Evolutionary conservation across 2,888 invertebrate species (phyloP), one percentile per base, ranked within the genome.

Genomic region (Cryptophagus acutangulus): DNA sequence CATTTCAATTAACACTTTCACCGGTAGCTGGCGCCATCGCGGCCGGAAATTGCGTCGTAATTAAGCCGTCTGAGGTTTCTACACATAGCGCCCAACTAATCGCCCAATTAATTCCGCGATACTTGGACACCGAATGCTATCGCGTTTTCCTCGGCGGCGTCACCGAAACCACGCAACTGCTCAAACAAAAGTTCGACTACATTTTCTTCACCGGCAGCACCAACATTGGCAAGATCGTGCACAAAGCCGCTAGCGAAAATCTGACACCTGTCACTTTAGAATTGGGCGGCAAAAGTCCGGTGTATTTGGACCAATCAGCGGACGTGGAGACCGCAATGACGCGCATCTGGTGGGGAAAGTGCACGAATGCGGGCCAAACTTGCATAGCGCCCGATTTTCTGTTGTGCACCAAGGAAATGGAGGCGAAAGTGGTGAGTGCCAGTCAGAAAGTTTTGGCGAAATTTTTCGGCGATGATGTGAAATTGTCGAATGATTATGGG

Each of bases 351-450:
- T 99, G 95, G 97, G 97, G 96, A 9, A 99, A 99, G 72, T 83
- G 82, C 55, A 78, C 87, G 41, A 99, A 99, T 70, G 76, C 75
- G 5, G 96, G 97, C 0, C 96, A 99, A 72, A 94, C 94, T 0
- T 97, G 97, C 70, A 86, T 99, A 47, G 93, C 95, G 0, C 96
- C 96, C 0, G 97, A 97, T 71, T 97, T 95, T 63, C 62, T 97
- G 14, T 73, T 97, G 1, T 92, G 92, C 70, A 79, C 83, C 13
- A 80, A 80, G 57, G 81, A 84, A 62, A 74, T 88, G 1, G 84
- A 93, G 69, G 77, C 78, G 6, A 75, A 78, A 51, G 63, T 70
- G 36, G 28, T 70, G 0, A 17, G 50, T n/a, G 45, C 46, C n/a
- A 59, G 63, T 1, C 81, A 78, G 61, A 76, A 78, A 48, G 71